A percentile compares a stretch with the other conserved stretches of the same genome.
phyloP scores from a whole-genome alignment of 2,888 invertebrate genomes.

The Gisinianus flammeolus region DNA sequence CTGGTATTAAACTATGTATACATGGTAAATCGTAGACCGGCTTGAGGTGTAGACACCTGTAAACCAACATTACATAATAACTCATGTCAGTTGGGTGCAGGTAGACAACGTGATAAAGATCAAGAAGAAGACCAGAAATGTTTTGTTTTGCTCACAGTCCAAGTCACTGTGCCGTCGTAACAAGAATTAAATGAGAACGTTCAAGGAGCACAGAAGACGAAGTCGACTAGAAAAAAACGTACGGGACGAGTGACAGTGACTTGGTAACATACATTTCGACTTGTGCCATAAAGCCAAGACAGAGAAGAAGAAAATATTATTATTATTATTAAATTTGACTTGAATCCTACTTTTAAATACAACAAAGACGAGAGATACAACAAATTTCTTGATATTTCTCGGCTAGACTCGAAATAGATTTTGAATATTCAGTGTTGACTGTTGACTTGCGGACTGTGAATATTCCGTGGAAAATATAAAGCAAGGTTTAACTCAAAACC shows the following conservation, averaged over 20 bases:
- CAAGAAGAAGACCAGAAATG: neutral
- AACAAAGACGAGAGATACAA: neutral
- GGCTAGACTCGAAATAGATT: neutral
- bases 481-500: no score
- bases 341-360: no score
- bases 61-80: neutral
- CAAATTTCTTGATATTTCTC: neutral
- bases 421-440: neutral
- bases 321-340: no score
- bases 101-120: neutral
- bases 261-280: constrained; percentile 22
- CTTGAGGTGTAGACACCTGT: no score
- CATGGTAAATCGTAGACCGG: no score
- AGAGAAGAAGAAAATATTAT: no score
- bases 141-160: neutral
- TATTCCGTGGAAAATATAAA: no score
- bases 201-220: neutral
- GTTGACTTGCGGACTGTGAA: no score
- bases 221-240: neutral
- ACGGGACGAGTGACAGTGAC: constrained; percentile 29
- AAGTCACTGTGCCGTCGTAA: neutral
- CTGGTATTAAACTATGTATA: no score
- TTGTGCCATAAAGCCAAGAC: no score
- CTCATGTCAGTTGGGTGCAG: neutral
- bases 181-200: constrained; percentile 4